A percentile compares a stretch with the other conserved stretches of the same genome.
These are phyloP conservation scores for Pipistrellus pipistrellus DNA, from an alignment of 2,797 vertebrate species.

Conservation along the genomic window DNA sequence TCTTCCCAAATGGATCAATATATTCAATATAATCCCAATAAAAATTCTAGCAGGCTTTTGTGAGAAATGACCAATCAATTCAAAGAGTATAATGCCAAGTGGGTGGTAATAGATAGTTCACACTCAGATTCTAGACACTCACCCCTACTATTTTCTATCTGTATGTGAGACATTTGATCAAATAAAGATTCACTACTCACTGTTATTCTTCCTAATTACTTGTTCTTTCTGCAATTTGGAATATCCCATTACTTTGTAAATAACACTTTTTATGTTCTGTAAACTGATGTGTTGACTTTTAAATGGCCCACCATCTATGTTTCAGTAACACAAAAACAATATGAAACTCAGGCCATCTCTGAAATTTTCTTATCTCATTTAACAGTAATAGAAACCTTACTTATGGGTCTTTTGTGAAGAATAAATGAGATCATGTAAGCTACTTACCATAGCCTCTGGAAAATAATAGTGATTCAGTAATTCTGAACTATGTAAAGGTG, in stretches of 20 bases:
- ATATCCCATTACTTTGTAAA: background rate
- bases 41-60: background rate
- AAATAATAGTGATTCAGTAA: background rate
- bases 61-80: background rate
- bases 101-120: background rate
- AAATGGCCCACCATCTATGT: background rate
- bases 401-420: background rate
- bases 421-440: conserved; percentile 11
- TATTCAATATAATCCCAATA: background rate
- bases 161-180: background rate
- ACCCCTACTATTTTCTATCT: background rate
- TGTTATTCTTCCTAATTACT: background rate
- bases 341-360: background rate
- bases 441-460: background rate
- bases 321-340: background rate
- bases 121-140: background rate
- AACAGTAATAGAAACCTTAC: background rate
- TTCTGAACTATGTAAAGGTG: background rate
- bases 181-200: background rate
- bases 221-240: background rate
- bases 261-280: background rate
- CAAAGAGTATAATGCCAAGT: background rate
- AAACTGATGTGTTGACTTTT: conserved; percentile 16
- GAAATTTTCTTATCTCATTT: conserved; percentile 34
- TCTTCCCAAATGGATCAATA: background rate